Base-by-base conservation (phyloP, 2,113 vertebrate genomes). In the Columba janthina region DNA sequence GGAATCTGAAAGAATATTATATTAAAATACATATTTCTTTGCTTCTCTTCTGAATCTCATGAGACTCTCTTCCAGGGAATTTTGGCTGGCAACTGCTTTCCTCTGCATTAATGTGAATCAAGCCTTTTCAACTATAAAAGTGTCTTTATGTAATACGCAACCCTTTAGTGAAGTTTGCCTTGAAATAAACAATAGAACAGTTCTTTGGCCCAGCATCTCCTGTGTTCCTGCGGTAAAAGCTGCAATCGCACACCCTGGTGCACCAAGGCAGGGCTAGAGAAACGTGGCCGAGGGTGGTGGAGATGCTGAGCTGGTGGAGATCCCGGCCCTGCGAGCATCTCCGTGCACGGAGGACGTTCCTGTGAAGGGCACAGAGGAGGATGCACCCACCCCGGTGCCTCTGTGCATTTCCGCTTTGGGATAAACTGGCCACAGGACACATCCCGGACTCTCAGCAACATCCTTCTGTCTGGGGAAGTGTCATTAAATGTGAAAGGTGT, bases 21-120 rank as follows among this genome's bases (percentile, higher is more conserved):
- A 97, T 98, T 97, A 96, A 97, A 96, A 97, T 95, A 93, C 84
- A 96, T 96, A 94, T 97, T 92, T 85, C 96, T 95, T 93, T 95
- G 89, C 95, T 96, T 94, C 95, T 94, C 36, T 96, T 80, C 93
- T 95, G 88, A 96, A 91, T 97, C 95, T 97, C 95, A 18, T 34
- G 95, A 89, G 95, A 89, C 58, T 92, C 44, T 85, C 76, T 96
- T 89, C 32, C 84, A 38, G 50, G 91, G 95, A 94, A 94, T 97
- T 96, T 97, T 88, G 77, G 77, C 73, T 96, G 96, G 75, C 77
- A 97, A 64, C 72, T 85, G 71, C 57, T 78, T 82, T 96, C 76
- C 78, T 89, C 80, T 1, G 1, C 94, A 93, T 96, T 96, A 97
- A 95, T 58, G 80, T 76, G 83, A 94, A 96, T 92, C 82, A 94